Evolutionary conservation across 30 jellyfish, hydroid and myxozoan genomes (phyloP).

Genomic region (Hydractinia symbiolongicarpus): DNA sequence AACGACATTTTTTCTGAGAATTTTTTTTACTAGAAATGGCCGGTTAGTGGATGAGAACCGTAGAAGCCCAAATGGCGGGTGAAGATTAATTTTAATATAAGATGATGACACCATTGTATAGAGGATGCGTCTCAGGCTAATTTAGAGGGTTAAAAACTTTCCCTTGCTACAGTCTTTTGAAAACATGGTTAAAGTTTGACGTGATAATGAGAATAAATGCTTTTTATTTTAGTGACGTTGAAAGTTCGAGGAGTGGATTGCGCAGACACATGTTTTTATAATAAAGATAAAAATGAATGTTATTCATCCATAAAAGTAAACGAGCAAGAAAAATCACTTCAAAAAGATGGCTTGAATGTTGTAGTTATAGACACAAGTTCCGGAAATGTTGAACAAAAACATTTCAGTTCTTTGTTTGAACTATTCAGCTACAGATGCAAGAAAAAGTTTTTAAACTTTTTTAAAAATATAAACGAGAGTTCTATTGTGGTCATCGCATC

Average conservation of each 20-base stretch:
- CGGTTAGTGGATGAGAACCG: too few species aligned
- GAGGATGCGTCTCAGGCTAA: too few species aligned
- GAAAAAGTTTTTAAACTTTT: not conserved
- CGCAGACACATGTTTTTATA: not conserved
- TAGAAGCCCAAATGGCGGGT: too few species aligned
- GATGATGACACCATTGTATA: too few species aligned
- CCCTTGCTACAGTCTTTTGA: too few species aligned
- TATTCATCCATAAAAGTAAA: not conserved
- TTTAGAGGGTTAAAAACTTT: too few species aligned
- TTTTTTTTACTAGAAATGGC: too few species aligned
- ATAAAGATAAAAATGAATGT: not conserved
- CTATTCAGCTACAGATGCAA: not conserved
- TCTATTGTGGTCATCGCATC: not conserved
- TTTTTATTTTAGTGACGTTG: not conserved
- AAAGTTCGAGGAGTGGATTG: not conserved
- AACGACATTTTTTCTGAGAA: too few species aligned
- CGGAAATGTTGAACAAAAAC: not conserved
- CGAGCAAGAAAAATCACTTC: not conserved
- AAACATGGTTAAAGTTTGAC: too few species aligned
- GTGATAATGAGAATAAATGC: too few species aligned
- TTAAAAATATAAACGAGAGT: not conserved
- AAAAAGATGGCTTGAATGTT: not conserved
- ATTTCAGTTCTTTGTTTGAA: not conserved
- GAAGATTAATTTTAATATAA: too few species aligned
- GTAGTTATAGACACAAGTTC: not conserved